These are phyloP conservation scores for Eurypyga helias DNA, from an alignment of 2,113 vertebrate species.

Conservation along the genomic window DNA sequence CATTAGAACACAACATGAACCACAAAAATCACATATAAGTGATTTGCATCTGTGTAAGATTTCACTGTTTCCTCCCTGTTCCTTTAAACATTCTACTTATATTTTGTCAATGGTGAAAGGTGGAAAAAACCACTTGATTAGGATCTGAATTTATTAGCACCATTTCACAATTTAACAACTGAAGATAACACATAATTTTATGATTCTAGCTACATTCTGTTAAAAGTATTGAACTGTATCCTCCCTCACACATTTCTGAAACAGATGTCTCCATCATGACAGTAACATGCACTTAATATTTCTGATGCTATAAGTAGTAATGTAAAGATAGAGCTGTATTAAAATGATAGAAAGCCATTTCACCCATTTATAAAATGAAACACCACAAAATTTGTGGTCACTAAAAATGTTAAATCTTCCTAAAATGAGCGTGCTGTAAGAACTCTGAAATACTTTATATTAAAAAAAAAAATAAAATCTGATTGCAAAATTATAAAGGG, in stretches of 20 bases:
- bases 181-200: background rate
- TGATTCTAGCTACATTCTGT: background rate
- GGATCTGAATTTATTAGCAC: background rate
- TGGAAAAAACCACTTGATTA: background rate
- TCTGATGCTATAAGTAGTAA: background rate
- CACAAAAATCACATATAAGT: background rate
- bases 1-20: background rate
- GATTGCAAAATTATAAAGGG: background rate
- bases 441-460: background rate
- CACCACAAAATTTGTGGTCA: background rate
- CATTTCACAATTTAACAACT: background rate
- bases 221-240: background rate
- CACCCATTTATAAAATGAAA: conserved; percentile 36
- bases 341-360: conserved; percentile 2
- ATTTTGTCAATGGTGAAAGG: background rate
- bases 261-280: background rate
- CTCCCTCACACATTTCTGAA: background rate
- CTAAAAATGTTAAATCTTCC: conserved; percentile 14
- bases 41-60: background rate
- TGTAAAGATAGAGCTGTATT: background rate
- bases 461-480: background rate
- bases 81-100: background rate
- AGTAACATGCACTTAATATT: conserved; percentile 26
- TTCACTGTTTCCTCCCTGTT: background rate
- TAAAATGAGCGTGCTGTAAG: background rate